Evolutionary conservation across 2,888 invertebrate species (phyloP).

Genomic region (Drepanosiphum platanoidis): DNA sequence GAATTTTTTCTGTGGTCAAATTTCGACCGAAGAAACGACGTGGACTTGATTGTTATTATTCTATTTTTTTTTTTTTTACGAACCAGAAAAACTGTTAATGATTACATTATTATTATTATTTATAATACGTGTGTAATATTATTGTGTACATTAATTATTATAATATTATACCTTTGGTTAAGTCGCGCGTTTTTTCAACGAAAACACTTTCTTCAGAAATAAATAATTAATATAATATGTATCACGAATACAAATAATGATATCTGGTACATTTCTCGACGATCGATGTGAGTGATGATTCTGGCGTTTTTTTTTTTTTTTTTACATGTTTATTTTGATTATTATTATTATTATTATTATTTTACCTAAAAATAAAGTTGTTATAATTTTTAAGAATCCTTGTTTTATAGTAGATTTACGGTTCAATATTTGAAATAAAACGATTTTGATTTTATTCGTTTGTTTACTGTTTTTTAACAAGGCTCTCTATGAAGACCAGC

Average conservation of each 20-base stretch:
- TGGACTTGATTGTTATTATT: too few relatives aligned
- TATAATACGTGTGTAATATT: too few relatives aligned
- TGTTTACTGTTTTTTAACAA: too few relatives aligned
- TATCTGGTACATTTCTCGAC: background rate
- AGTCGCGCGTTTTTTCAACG: background rate
- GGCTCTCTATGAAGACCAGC: too few relatives aligned
- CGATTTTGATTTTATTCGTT: slow-evolving; percentile 40
- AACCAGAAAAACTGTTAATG: background rate
- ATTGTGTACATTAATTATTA: too few relatives aligned
- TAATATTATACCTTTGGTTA: background rate
- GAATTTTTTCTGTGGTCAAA: background rate
- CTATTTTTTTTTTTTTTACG: background rate
- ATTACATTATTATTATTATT: slow-evolving; percentile 15
- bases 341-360: too few relatives aligned
- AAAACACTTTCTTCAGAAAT: background rate
- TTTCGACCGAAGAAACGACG: background rate
- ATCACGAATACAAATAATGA: too few relatives aligned
- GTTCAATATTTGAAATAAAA: slow-evolving; percentile 43
- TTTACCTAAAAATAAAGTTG: slow-evolving; percentile 24
- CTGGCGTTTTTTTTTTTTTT: slow-evolving; percentile 26
- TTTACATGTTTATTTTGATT: slow-evolving; percentile 41
- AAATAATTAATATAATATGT: too few relatives aligned
- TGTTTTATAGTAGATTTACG: slow-evolving; percentile 35
- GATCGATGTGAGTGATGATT: slow-evolving; percentile 1
- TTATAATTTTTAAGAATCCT: slow-evolving; percentile 33